phyloP scores from a whole-genome alignment of 2,797 vertebrate species.

The Sebastes steindachneri region DNA sequence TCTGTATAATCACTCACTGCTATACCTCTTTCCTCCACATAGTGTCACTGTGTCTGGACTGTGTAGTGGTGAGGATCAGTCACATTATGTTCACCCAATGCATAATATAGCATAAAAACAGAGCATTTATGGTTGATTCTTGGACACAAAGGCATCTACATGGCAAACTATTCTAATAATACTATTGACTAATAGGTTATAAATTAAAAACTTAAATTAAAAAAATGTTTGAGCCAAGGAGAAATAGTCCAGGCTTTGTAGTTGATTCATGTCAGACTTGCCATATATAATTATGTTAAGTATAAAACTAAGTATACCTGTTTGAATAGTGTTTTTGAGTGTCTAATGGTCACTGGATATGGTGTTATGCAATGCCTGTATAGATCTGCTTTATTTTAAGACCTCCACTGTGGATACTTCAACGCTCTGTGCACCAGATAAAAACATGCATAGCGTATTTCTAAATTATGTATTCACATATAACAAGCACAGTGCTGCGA shows the following conservation, averaged over 20 bases:
- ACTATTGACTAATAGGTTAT: neutral
- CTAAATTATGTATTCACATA: conserved; percentile 60
- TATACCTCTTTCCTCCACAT: conserved; percentile 57
- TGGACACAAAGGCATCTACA: neutral
- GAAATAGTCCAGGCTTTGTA: neutral
- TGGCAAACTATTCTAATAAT: neutral
- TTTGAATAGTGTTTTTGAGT: neutral
- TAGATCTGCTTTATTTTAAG: neutral
- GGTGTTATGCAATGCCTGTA: neutral
- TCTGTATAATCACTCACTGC: conserved; percentile 12
- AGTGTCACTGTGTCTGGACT: conserved; percentile 57
- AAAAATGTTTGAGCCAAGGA: neutral
- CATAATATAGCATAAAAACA: neutral
- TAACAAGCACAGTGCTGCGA: conserved; percentile 24
- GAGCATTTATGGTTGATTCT: neutral
- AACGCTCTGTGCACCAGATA: conserved; percentile 1
- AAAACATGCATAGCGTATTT: conserved; percentile 21
- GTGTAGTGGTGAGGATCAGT: neutral
- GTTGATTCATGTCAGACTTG: neutral
- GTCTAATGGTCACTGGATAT: neutral
- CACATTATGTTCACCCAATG: neutral
- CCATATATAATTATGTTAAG: neutral
- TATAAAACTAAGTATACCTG: neutral
- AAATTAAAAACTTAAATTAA: neutral
- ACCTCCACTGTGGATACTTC: neutral